Conservation (phyloP, 92 coral and sea anemone genomes). For the Nematostella vectensis region DNA sequence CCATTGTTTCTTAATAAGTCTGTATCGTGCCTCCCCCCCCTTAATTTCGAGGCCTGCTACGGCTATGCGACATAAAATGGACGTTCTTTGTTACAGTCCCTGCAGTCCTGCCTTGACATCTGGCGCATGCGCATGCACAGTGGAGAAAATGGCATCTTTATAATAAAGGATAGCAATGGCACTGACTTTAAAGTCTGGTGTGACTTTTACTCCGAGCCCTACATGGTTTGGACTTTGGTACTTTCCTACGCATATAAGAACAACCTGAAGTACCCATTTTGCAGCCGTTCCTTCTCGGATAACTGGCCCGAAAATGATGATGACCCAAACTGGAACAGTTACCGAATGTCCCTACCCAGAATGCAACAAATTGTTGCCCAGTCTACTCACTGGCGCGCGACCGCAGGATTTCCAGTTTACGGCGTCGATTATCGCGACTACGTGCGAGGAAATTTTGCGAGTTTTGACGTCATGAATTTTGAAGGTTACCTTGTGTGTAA, state of each 20-base stretch:
- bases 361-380: constrained; percentile 15
- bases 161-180: constrained; percentile 13
- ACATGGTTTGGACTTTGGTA: constrained; percentile 15
- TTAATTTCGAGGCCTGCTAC: no score
- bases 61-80: no score
- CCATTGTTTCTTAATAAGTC: no score
- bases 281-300: constrained; percentile 1
- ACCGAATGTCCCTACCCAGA: constrained; percentile 16
- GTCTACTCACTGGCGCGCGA: constrained; percentile 16
- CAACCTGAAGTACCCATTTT: constrained; percentile 2
- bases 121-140: no score
- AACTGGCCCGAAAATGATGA: constrained; percentile 1
- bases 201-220: constrained; percentile 12
- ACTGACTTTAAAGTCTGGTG: constrained; percentile 4
- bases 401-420: constrained; percentile 13
- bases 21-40: no score
- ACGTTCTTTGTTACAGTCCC: no score
- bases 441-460: constrained; percentile 9
- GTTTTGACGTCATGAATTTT: constrained; percentile 1
- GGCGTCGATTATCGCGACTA: constrained; percentile 19
- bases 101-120: no score
- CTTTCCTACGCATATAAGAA: constrained; percentile 8
- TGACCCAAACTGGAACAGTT: constrained; percentile 20
- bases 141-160: constrained; percentile 12
- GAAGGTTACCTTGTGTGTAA: background rate